Conservation (phyloP, 92 coral and sea anemone species). For the Umimayanthus kanabou region DNA sequence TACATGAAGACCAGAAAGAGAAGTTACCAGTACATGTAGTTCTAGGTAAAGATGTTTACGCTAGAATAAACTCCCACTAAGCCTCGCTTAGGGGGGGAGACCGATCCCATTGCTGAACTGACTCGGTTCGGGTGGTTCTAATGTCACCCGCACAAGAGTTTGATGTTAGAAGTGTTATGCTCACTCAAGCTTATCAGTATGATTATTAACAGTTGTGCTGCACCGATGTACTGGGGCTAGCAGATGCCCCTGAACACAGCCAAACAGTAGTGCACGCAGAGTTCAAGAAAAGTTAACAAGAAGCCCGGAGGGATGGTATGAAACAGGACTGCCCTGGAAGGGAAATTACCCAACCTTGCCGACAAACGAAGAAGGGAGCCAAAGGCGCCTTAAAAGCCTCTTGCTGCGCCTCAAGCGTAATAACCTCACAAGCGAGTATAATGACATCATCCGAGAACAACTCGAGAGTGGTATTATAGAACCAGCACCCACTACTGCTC, state of each 20-base stretch:
- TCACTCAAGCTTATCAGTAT: not conserved
- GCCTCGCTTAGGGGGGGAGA: too few species aligned
- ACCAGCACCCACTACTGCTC: not conserved
- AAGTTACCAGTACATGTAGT: constrained; percentile 18
- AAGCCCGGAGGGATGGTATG: too few species aligned
- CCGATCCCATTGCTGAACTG: too few species aligned
- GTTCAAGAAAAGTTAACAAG: too few species aligned
- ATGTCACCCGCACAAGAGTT: too few species aligned
- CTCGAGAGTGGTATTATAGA: not conserved
- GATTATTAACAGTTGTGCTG: constrained; percentile 4
- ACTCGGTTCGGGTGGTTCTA: too few species aligned
- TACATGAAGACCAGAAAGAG: constrained; percentile 2
- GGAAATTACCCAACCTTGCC: too few species aligned
- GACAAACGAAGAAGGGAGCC: too few species aligned
- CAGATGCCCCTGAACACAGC: not conserved
- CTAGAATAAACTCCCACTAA: constrained; percentile 1
- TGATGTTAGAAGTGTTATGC: not conserved
- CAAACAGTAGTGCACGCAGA: too few species aligned
- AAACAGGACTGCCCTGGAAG: too few species aligned
- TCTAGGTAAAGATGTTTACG: constrained; percentile 18
- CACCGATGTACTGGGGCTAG: not conserved
- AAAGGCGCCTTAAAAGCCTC: not conserved
- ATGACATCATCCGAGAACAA: not conserved
- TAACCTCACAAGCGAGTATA: not conserved
- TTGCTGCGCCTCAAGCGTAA: not conserved